phyloP scores from a whole-genome alignment of 2,113 vertebrate genomes.

The Hippocampus mohnikei region DNA sequence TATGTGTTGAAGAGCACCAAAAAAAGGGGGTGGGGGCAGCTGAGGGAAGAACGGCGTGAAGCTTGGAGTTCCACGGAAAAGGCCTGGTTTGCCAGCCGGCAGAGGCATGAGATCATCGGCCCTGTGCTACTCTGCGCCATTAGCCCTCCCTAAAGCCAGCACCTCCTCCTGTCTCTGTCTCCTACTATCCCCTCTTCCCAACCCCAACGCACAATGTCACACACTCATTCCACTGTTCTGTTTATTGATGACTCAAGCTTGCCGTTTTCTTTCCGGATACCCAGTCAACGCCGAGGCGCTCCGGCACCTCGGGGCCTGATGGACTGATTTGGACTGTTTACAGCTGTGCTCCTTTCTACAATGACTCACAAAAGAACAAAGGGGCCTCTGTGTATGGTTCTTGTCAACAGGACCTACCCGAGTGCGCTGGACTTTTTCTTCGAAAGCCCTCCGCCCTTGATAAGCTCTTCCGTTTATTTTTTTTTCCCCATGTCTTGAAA shows the following conservation, averaged over 20 bases:
- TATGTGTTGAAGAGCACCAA: background rate
- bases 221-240: slow-evolving; percentile 60
- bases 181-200: slow-evolving; percentile 32
- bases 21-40: background rate
- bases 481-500: background rate
- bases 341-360: slow-evolving; percentile 65
- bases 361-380: slow-evolving; percentile 68
- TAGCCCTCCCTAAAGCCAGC: slow-evolving; percentile 47
- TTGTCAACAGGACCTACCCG: slow-evolving; percentile 50
- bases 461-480: slow-evolving; percentile 16
- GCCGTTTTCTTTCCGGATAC: slow-evolving; percentile 62
- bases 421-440: slow-evolving; percentile 42
- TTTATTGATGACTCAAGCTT: slow-evolving; percentile 68
- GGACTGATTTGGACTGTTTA: slow-evolving; percentile 69
- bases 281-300: slow-evolving; percentile 60
- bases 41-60: slow-evolving; percentile 31
- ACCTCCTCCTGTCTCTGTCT: slow-evolving; percentile 45
- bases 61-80: slow-evolving; percentile 55
- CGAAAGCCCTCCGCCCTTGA: slow-evolving; percentile 17
- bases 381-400: slow-evolving; percentile 57
- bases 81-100: slow-evolving; percentile 56
- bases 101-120: slow-evolving; percentile 65
- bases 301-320: slow-evolving; percentile 66
- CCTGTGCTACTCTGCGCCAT: slow-evolving; percentile 53
- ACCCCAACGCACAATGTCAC: slow-evolving; percentile 19